These are phyloP conservation scores for Brachionus manjavacas DNA, from an alignment of 1,140 invertebrate genomes.

Conservation along the genomic window DNA sequence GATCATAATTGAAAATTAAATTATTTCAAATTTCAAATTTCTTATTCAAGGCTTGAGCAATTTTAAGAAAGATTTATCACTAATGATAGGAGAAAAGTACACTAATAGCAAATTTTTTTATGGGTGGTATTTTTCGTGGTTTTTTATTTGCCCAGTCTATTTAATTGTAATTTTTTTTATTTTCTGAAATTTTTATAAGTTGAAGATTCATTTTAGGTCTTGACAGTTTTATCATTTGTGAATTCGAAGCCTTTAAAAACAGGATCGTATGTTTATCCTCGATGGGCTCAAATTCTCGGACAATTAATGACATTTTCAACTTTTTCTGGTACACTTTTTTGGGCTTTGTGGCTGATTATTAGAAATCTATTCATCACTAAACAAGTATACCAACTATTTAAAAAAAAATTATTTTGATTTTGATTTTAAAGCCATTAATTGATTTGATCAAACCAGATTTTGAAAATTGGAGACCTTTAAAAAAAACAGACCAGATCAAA, in stretches of 20 bases:
- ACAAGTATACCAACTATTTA: neutral
- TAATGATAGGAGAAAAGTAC: constrained; percentile 11
- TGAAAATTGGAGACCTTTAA: neutral
- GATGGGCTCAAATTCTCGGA: too few relatives aligned
- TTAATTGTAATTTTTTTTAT: neutral
- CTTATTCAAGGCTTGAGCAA: neutral
- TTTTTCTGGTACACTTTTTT: neutral
- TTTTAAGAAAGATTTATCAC: constrained; percentile 22
- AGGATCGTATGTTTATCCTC: too few relatives aligned
- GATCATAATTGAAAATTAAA: neutral
- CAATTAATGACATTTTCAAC: too few relatives aligned
- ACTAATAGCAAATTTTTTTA: neutral
- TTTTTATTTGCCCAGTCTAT: neutral
- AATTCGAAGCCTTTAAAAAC: too few relatives aligned
- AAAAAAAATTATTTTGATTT: neutral
- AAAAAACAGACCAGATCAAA: neutral
- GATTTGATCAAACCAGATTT: neutral
- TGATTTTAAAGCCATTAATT: neutral
- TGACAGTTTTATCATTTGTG: too few relatives aligned
- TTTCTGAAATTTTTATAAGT: neutral
- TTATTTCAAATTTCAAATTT: neutral
- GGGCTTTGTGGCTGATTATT: neutral
- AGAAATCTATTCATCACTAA: neutral
- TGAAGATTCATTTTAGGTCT: too few relatives aligned
- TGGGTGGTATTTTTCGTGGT: neutral